Evolutionary conservation across 2,797 vertebrate genomes (phyloP).

Genomic region (Columba guinea): DNA sequence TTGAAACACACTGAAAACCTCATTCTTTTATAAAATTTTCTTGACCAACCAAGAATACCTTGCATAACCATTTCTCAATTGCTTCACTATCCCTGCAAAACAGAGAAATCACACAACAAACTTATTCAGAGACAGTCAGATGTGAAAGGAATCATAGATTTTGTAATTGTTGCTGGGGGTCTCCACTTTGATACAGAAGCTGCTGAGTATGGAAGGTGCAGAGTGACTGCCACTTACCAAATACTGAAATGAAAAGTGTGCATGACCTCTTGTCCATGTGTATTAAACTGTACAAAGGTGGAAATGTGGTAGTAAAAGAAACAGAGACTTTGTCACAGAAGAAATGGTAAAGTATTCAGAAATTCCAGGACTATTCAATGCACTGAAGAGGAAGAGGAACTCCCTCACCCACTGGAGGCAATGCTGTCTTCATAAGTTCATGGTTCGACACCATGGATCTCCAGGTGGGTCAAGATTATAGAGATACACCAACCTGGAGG

Average conservation of each 20-base stretch:
- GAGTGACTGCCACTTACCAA: background rate
- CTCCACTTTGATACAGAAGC: background rate
- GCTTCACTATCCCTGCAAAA: background rate
- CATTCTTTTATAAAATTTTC: background rate
- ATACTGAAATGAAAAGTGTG: background rate
- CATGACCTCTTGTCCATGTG: background rate
- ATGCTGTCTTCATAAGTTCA: conserved; percentile 70
- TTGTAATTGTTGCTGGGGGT: background rate
- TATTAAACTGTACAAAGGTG: background rate
- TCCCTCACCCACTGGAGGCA: conserved; percentile 25
- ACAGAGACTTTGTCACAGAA: background rate
- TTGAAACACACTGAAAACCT: background rate
- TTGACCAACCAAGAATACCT: background rate
- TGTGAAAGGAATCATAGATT: background rate
- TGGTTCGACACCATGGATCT: conserved; percentile 83
- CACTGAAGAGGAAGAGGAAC: conserved; percentile 67
- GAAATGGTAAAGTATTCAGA: background rate
- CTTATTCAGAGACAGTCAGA: background rate
- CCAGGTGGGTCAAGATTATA: conserved; percentile 82
- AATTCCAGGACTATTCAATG: background rate
- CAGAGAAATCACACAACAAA: background rate
- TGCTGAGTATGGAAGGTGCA: background rate
- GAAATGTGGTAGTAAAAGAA: background rate
- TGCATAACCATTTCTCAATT: background rate
- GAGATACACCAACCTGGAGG: conserved; percentile 83